Percentiles rank a stretch among this genome's conserved stretches.
Evolutionary conservation across 2,797 vertebrate species (phyloP).

Genomic region (Falco peregrinus): DNA sequence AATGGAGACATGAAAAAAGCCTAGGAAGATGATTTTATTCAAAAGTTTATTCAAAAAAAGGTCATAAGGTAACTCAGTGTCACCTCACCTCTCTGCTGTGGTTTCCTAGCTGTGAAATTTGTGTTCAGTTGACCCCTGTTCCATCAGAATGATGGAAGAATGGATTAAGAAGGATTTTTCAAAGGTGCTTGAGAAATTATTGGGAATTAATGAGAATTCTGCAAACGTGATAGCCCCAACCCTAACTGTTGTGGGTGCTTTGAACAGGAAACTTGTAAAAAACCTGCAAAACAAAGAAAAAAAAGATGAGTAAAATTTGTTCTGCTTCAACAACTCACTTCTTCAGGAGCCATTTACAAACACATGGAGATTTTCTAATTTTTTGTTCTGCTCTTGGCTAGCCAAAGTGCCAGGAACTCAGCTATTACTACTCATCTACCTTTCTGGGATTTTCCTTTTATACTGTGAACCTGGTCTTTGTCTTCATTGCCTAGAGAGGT

Average conservation of each 20-base stretch:
- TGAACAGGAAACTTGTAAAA: neutral
- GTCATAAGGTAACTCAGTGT: neutral
- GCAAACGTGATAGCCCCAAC: neutral
- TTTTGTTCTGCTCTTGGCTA: neutral
- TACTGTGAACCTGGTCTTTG: neutral
- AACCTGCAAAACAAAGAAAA: too few species aligned
- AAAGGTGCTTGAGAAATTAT: neutral
- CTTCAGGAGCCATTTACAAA: neutral
- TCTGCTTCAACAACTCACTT: neutral
- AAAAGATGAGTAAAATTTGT: neutral
- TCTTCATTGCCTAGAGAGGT: neutral
- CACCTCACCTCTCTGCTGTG: neutral
- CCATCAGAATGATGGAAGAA: neutral
- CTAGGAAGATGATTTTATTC: neutral
- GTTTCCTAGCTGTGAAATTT: neutral
- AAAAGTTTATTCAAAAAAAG: too few species aligned
- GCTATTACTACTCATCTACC: too few species aligned
- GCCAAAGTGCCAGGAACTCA: neutral
- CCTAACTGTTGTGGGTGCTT: neutral
- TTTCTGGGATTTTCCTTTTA: neutral
- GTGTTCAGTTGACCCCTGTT: neutral
- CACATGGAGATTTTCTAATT: neutral
- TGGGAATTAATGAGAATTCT: neutral
- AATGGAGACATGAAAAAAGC: neutral
- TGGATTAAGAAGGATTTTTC: neutral